These are phyloP conservation scores for Grammomys dolichurus DNA, from an alignment of 2,113 vertebrate species.

Conservation along the genomic window DNA sequence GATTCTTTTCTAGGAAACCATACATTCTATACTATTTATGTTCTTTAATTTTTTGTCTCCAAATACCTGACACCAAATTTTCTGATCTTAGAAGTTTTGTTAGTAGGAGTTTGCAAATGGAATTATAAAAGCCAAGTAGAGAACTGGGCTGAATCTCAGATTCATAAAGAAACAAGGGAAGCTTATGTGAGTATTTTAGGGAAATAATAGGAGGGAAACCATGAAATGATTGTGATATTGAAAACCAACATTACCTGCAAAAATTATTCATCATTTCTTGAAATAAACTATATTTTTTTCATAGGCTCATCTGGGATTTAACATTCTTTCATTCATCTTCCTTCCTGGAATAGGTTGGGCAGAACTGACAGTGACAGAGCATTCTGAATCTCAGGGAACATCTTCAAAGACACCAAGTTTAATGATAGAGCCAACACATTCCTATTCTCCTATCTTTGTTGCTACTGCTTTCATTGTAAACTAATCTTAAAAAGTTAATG, in stretches of 20 bases:
- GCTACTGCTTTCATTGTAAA: constrained; percentile 61
- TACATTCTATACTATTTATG: constrained; percentile 64
- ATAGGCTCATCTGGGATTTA: background rate
- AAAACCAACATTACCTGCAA: constrained; percentile 18
- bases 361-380: constrained; percentile 28
- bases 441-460: constrained; percentile 2
- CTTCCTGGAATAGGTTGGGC: background rate
- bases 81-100: constrained; percentile 65
- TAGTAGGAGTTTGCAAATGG: constrained; percentile 54
- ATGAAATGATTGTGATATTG: background rate
- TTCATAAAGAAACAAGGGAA: background rate
- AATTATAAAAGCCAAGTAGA: constrained; percentile 62
- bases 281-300: background rate
- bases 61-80: constrained; percentile 68
- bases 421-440: constrained; percentile 36
- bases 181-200: constrained; percentile 7
- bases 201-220: background rate
- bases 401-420: constrained; percentile 45
- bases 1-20: constrained; percentile 66
- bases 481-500: constrained; percentile 70
- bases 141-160: background rate
- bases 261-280: constrained; percentile 14
- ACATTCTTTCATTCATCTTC: constrained; percentile 8
- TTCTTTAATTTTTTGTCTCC: constrained; percentile 69
- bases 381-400: background rate